Evolutionary conservation across 2,113 vertebrate genomes (phyloP).

Genomic region (Embiotoca jacksoni): DNA sequence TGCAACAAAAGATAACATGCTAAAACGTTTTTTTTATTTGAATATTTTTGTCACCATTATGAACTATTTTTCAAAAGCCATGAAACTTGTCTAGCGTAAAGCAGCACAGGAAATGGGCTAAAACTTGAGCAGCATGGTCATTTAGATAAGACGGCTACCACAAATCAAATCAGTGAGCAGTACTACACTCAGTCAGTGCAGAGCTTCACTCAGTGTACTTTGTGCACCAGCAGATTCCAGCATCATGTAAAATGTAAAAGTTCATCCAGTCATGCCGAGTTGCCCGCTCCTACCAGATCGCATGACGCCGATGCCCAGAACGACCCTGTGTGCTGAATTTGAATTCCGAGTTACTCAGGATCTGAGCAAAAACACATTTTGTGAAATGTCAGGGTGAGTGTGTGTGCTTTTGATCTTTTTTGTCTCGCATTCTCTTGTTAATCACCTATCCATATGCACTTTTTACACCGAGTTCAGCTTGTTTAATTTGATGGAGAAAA

Average conservation of each 20-base stretch:
- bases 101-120: too few species aligned
- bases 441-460: background rate
- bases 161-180: background rate
- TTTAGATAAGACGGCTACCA: too few species aligned
- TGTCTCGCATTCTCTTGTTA: background rate
- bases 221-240: slow-evolving; percentile 4
- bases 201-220: background rate
- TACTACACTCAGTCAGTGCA: background rate
- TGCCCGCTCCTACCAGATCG: slow-evolving; percentile 8
- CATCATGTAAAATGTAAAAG: slow-evolving; percentile 32
- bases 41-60: too few species aligned
- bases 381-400: background rate
- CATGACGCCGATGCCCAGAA: slow-evolving; percentile 7
- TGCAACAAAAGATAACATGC: too few species aligned
- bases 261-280: slow-evolving; percentile 34
- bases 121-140: too few species aligned
- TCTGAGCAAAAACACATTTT: background rate
- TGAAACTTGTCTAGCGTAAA: too few species aligned
- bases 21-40: too few species aligned
- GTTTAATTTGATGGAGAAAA: slow-evolving; percentile 18
- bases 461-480: background rate
- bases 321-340: background rate
- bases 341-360: background rate
- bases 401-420: background rate
- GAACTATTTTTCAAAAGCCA: too few species aligned